Base-by-base conservation (phyloP, 2,888 invertebrate genomes). In the Pachydiplax longipennis region DNA sequence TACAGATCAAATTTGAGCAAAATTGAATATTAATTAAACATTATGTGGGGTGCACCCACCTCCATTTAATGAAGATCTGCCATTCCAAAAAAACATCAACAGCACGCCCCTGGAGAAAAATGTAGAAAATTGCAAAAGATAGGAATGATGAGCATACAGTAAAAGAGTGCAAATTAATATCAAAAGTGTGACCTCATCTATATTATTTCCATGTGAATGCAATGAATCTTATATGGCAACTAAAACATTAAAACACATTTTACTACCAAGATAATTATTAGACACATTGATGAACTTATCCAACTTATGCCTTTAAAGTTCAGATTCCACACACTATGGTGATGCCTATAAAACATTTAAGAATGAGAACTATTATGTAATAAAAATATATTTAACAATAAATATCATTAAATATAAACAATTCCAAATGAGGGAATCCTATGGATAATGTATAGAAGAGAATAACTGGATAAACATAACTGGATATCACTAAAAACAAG, bases 21-120 rank as follows among this genome's bases (percentile, higher is more conserved):
- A 40, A 40, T 37, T 81, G 81, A 40, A 18, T 53, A 53, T 44
- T 40, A 81, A 44, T 81, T 81, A 81, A 81, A 81, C 81, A 81
- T 81, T 81, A 81, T 40, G 81, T 81, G 81, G 81, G 81, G 81
- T 81, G 40, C 81, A 81, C 81, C 81, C 81, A 81, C 81, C 81
- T 81, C 81, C 81, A 81, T 40, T 81, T 81, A 81, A 81, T 81
- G 81, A 37, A 37, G 81, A 81, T 81, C 81, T 15, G 81, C 81
- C 81, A 81, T 37, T 81, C 81, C 81, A 81, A 81, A 81, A 81
- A 81, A 81, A 81, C 40, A 81, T 81, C 81, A 81, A 81, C 81
- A 81, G 81, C 81, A 81, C 81, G 81, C 81, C 81, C 81, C 81
- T 81, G 81, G 81, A 81, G 81, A 81, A 81, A 44, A 81, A 81